Evolutionary conservation across 2,888 invertebrate species (phyloP).

Genomic region (Sericinus montela): DNA sequence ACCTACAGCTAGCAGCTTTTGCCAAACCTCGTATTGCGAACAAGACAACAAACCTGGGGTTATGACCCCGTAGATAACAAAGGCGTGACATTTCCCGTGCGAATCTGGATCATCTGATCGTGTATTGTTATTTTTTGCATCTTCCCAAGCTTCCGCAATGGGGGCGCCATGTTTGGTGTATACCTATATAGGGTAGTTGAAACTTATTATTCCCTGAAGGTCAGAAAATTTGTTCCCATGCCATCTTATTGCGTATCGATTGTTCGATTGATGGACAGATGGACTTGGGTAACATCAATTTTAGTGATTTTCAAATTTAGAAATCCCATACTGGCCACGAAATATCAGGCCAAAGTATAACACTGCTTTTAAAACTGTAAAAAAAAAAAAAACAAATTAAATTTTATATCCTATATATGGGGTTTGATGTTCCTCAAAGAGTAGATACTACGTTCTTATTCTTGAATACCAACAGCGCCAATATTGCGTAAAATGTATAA

Average conservation of each 20-base stretch:
- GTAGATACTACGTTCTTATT: too few species aligned
- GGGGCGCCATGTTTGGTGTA: conserved; percentile 21
- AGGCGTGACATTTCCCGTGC: conserved; percentile 50
- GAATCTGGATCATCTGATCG: conserved; percentile 64
- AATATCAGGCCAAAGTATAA: too few species aligned
- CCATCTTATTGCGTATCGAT: conserved; percentile 13
- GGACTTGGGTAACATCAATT: neutral
- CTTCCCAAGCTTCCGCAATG: conserved; percentile 44
- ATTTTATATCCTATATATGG: too few species aligned
- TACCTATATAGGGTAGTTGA: conserved; percentile 8
- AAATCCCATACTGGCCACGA: too few species aligned
- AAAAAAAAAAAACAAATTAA: too few species aligned
- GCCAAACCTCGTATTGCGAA: too few species aligned
- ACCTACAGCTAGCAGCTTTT: too few species aligned
- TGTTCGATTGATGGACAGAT: conserved; percentile 22
- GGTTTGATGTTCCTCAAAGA: too few species aligned
- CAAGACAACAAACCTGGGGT: conserved; percentile 31
- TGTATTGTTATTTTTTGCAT: conserved; percentile 54
- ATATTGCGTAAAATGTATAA: too few species aligned
- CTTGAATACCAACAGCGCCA: too few species aligned
- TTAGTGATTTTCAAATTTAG: neutral
- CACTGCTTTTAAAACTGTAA: too few species aligned
- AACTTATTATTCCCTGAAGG: conserved; percentile 16
- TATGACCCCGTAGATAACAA: conserved; percentile 44
- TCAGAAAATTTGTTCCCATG: conserved; percentile 8